phyloP scores from a whole-genome alignment of 2,113 vertebrate genomes.

The Tringa solitaria region DNA sequence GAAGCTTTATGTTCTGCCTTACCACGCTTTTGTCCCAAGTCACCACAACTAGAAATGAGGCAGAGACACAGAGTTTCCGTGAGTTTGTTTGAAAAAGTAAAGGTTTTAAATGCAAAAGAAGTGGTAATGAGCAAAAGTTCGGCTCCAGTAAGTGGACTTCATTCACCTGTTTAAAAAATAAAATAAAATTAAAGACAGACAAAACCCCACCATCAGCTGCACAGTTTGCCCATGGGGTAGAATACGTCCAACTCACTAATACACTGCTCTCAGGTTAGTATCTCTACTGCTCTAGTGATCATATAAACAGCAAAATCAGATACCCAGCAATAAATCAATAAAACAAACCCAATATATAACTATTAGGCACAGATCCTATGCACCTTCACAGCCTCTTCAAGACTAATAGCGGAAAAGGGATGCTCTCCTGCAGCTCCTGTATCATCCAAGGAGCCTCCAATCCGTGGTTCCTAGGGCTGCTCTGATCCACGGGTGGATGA shows the following conservation, averaged over 20 bases:
- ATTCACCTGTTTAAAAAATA: neutral
- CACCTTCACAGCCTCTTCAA: neutral
- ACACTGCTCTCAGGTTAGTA: neutral
- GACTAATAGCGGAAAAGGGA: neutral
- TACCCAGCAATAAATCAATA: neutral
- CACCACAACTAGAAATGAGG: neutral
- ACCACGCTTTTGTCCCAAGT: neutral
- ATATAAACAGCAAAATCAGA: neutral
- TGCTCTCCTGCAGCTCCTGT: neutral
- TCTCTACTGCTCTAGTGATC: neutral
- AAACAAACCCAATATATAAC: neutral
- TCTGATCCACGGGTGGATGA: rapidly evolving
- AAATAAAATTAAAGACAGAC: neutral
- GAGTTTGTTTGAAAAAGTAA: neutral
- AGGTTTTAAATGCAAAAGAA: neutral
- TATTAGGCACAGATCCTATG: neutral
- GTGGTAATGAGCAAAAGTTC: neutral
- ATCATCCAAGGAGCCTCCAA: neutral
- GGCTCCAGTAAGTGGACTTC: neutral
- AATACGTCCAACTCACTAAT: neutral
- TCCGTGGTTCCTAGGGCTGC: neutral
- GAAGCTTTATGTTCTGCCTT: neutral
- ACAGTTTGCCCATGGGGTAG: neutral
- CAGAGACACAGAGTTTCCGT: neutral
- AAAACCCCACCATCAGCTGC: neutral